phyloP scores from a whole-genome alignment of 2,113 vertebrate genomes.

The Nesoenas mayeri region DNA sequence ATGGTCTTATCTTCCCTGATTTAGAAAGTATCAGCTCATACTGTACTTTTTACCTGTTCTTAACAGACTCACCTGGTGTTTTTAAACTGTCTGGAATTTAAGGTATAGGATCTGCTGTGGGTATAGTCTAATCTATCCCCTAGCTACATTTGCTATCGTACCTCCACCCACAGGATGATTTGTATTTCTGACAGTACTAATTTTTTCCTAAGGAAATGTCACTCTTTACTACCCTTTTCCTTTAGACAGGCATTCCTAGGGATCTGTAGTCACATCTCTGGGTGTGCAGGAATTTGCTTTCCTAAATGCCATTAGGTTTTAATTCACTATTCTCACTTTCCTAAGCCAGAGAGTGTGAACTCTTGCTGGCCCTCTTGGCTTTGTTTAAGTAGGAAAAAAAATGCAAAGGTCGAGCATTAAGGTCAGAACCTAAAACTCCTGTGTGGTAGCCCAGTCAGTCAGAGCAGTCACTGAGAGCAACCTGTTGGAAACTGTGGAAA shows the following conservation, averaged over 20 bases:
- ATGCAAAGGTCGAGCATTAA: background rate
- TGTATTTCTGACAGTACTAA: background rate
- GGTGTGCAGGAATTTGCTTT: background rate
- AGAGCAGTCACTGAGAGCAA: background rate
- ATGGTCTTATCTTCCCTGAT: background rate
- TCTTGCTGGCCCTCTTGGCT: background rate
- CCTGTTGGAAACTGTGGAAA: background rate
- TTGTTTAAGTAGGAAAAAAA: background rate
- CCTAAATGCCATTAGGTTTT: background rate
- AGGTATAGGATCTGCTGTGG: background rate
- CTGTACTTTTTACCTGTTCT: background rate
- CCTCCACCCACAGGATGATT: background rate
- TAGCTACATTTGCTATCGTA: background rate
- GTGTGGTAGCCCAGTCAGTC: accelerated
- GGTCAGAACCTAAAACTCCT: background rate
- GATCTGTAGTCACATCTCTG: background rate
- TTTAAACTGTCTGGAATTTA: background rate
- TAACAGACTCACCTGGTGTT: background rate
- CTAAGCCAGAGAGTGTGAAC: background rate
- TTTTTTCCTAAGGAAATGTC: background rate
- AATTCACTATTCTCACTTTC: background rate
- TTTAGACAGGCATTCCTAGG: background rate
- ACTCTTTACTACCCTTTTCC: background rate
- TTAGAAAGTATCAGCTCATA: background rate
- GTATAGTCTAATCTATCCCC: background rate